These are phyloP conservation scores for Listrodromus nycthemerus DNA, from an alignment of 2,888 invertebrate genomes.

Conservation along the genomic window DNA sequence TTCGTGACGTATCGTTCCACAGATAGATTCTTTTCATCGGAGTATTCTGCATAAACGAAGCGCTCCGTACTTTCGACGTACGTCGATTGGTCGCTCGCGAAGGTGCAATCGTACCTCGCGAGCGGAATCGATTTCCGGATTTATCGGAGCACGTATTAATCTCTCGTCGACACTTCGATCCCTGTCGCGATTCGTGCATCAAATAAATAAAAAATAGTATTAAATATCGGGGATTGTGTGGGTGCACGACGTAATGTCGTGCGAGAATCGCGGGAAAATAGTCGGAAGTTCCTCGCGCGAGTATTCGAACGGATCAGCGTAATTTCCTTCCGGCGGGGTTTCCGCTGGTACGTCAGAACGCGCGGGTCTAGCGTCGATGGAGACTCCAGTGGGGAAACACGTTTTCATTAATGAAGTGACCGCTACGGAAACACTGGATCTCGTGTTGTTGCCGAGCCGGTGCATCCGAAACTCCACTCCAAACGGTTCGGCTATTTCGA, in stretches of 20 bases:
- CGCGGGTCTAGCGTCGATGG: neutral
- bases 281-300: neutral
- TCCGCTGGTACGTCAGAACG: neutral
- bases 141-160: slow-evolving; percentile 38
- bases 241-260: slow-evolving; percentile 24
- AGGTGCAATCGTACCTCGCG: neutral
- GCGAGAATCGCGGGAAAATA: neutral
- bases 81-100: neutral
- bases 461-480: slow-evolving; percentile 27
- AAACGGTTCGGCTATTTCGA: slow-evolving; percentile 35
- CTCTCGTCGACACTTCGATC: slow-evolving; percentile 35
- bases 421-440: slow-evolving; percentile 40
- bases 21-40: neutral
- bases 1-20: neutral
- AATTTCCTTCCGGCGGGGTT: neutral
- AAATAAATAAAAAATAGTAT: slow-evolving; percentile 4
- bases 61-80: neutral
- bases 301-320: neutral
- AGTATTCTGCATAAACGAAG: neutral
- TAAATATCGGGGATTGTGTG: slow-evolving; percentile 23
- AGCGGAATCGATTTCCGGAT: slow-evolving; percentile 28
- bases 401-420: slow-evolving; percentile 54
- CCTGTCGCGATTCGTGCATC: slow-evolving; percentile 3
- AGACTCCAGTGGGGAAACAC: slow-evolving; percentile 20
- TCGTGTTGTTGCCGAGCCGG: neutral